Percentiles rank a stretch among this genome's conserved stretches.
phyloP scores from a whole-genome alignment of 2,113 vertebrate genomes.

The Labeo rohita region DNA sequence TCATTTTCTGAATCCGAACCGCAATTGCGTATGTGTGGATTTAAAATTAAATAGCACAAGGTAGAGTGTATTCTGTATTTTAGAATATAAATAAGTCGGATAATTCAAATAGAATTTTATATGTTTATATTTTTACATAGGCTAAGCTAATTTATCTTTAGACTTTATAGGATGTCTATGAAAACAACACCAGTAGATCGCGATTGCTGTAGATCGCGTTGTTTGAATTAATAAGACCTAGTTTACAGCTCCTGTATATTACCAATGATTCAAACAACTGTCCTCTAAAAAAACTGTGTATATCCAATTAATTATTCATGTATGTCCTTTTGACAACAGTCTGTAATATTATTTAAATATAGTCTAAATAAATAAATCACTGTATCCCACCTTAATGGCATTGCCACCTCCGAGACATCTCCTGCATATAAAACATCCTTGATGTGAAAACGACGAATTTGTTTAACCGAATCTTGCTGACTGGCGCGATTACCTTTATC shows the following conservation, averaged over 20 bases:
- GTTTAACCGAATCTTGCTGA: background rate
- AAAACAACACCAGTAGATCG: background rate
- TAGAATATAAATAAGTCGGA: background rate
- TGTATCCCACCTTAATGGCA: conserved; percentile 25
- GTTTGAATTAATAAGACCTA: background rate
- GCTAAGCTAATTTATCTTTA: background rate
- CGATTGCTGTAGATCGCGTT: background rate
- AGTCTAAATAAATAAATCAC: background rate
- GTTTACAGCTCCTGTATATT: background rate
- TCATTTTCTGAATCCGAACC: background rate
- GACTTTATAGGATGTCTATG: background rate
- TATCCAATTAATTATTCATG: background rate
- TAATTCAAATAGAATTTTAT: background rate
- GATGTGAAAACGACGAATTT: background rate
- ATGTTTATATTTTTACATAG: background rate
- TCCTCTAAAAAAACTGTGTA: background rate
- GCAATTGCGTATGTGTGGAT: background rate
- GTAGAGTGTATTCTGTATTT: background rate
- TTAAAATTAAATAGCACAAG: background rate
- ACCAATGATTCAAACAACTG: background rate
- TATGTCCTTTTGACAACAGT: background rate
- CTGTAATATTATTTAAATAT: background rate
- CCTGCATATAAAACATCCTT: background rate
- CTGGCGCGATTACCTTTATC: background rate
- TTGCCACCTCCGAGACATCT: conserved; percentile 9